Evolutionary conservation across 2,888 invertebrate genomes (phyloP).

Genomic region (Dione vanillae): DNA sequence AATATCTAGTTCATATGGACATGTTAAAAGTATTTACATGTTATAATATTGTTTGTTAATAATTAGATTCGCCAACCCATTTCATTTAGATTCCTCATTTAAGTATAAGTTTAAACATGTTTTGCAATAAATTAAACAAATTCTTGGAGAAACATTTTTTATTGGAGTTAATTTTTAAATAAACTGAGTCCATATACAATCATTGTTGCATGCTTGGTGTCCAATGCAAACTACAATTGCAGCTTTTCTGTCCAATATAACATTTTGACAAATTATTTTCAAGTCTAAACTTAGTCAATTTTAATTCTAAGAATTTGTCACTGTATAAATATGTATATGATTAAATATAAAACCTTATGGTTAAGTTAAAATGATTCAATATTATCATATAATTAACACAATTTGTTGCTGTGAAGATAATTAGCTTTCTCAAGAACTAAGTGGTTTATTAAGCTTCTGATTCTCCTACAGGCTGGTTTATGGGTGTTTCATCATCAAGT

Average conservation of each 20-base stretch:
- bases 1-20: too few species aligned
- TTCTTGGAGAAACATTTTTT: background rate
- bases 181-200: background rate
- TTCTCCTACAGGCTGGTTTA: constrained; percentile 81
- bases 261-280: background rate
- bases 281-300: constrained; percentile 10
- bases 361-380: background rate
- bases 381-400: background rate
- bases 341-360: constrained; percentile 18
- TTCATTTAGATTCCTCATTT: too few species aligned
- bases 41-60: too few species aligned
- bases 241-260: background rate
- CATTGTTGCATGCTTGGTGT: background rate
- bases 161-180: background rate
- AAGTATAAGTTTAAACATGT: too few species aligned
- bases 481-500: constrained; percentile 89
- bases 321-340: background rate
- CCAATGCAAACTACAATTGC: background rate
- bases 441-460: constrained; percentile 73
- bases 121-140: constrained; percentile 5
- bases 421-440: background rate
- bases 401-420: background rate
- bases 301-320: background rate
- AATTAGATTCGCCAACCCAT: too few species aligned
- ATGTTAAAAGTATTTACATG: too few species aligned